These are phyloP conservation scores for Hiodon alosoides DNA, from an alignment of 2,113 vertebrate species.

Conservation along the genomic window DNA sequence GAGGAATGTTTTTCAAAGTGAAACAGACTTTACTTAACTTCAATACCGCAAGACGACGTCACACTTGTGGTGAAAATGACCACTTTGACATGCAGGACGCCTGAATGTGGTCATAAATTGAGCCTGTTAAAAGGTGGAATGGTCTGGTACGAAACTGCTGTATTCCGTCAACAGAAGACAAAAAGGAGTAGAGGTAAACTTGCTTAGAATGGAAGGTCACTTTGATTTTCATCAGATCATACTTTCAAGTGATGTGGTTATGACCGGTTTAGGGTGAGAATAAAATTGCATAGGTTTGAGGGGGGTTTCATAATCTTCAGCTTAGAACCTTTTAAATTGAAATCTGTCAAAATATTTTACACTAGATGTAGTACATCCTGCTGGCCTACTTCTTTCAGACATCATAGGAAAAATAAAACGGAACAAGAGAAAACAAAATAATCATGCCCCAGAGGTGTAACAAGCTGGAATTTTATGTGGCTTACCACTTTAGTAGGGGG, in stretches of 20 bases:
- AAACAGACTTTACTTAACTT: too few relatives aligned
- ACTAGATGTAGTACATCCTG: background rate
- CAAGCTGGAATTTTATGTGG: background rate
- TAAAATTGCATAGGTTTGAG: background rate
- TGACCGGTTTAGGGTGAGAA: background rate
- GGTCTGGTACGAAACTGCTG: background rate
- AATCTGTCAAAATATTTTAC: background rate
- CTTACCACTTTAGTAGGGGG: background rate
- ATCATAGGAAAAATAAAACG: background rate
- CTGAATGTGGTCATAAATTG: background rate
- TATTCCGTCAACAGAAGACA: background rate
- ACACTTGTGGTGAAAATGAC: background rate
- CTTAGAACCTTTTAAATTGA: background rate
- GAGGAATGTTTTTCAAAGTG: background rate
- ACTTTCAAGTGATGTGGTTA: background rate
- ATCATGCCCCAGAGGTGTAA: too few relatives aligned
- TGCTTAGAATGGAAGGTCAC: background rate
- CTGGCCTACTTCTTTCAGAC: background rate
- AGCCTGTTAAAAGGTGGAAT: background rate
- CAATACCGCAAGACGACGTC: too few relatives aligned
- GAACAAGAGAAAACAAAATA: background rate
- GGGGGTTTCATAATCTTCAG: background rate
- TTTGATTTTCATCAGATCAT: slow-evolving; percentile 1
- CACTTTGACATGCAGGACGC: background rate
- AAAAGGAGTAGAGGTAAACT: background rate